Evolutionary conservation across 2,888 invertebrate genomes (phyloP), one percentile per base, ranked within the genome.

Genomic region (Drosophila putrida): DNA sequence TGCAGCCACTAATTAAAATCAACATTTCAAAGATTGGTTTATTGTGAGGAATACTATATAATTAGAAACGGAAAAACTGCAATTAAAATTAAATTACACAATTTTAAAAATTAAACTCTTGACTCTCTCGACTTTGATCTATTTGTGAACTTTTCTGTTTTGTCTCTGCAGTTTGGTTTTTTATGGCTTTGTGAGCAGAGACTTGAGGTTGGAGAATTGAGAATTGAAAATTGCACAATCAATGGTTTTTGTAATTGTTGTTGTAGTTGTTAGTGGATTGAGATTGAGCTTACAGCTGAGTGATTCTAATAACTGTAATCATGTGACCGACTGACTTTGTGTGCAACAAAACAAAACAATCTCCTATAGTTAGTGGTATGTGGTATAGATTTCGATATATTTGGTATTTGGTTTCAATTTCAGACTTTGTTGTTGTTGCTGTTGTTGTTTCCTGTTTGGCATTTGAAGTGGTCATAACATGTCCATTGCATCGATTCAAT

Each of bases 401-500:
- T 20, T 43, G 60, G 51, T 38, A 61, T 53, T 55, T 55, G 39
- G 46, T 49, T 49, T 57, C 35, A 25, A 59, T 51, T 51, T 36
- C 20, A 31, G 28, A 15, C 39, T 58, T 3, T 36, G 15, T 8
- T 38, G 31, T 28, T 28, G 4, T 20, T 25, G 20, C 28, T 49
- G 47, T 57, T 4, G 8, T 43, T 49, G 11, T 10, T 61, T 10
- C 6, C 9, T 60, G 41, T 27, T 55, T 64, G 57, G 38, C 51
- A 47, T 53, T 25, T 31, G 60, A 64, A 60, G 50, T 51, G 43
- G 50, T 8, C 4, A 35, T n/a, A 28, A 10, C 25, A 38, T 6
- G 39, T 5, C 28, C 46, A 47, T 13, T 36, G 8, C 20, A 20
- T 27, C 25, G 57, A 33, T 51, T 65, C 41, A 62, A 55, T 46